These are phyloP conservation scores for Huso huso DNA, from an alignment of 2,797 vertebrate species.

Conservation along the genomic window DNA sequence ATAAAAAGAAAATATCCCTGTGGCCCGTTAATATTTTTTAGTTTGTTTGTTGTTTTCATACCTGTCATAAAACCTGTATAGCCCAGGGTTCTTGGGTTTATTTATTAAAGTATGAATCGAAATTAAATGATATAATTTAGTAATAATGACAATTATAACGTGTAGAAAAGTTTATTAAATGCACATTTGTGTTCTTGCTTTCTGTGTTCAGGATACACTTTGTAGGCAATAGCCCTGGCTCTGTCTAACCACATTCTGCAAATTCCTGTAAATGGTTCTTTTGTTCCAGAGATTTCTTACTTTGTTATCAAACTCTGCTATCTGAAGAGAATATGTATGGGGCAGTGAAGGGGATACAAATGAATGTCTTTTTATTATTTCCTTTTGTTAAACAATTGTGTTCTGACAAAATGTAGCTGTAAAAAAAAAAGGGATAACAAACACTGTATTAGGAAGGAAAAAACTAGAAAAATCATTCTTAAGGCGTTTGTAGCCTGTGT, in stretches of 20 bases:
- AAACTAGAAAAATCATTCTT: conserved; percentile 43
- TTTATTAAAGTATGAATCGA: conserved; percentile 64
- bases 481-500: conserved; percentile 75
- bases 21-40: neutral
- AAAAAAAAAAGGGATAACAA: conserved; percentile 35
- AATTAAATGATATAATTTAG: conserved; percentile 42
- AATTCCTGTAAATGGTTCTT: conserved; percentile 4
- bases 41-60: neutral
- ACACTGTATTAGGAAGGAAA: conserved; percentile 57
- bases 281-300: conserved; percentile 9
- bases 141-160: conserved; percentile 32
- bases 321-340: conserved; percentile 26
- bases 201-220: neutral
- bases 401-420: conserved; percentile 60
- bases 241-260: neutral
- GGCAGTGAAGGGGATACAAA: conserved; percentile 23
- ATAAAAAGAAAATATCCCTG: no score
- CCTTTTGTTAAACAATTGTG: conserved; percentile 40
- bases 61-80: conserved; percentile 20
- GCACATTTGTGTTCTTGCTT: conserved; percentile 36
- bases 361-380: conserved; percentile 9
- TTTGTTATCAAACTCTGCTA: conserved; percentile 1
- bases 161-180: conserved; percentile 40
- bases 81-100: conserved; percentile 45
- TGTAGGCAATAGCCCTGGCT: conserved; percentile 3